These are phyloP conservation scores for Tholera decimalis DNA, from an alignment of 2,888 invertebrate species.

Conservation along the genomic window DNA sequence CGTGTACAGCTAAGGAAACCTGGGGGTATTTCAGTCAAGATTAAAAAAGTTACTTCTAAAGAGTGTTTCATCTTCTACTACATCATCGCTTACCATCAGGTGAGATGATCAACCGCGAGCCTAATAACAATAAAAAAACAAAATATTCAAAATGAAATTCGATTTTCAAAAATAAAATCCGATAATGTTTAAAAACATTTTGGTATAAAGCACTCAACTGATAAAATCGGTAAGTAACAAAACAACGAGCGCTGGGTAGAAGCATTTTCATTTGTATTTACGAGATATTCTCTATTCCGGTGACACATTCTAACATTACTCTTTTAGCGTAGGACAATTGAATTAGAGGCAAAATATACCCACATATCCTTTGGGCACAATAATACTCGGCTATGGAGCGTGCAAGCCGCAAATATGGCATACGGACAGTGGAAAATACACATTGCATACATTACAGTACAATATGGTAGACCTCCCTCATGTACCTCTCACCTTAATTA, in stretches of 20 bases:
- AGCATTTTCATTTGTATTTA: conserved; percentile 17
- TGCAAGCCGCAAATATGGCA: conserved; percentile 46
- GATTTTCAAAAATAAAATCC: conserved; percentile 7
- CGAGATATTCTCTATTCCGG: background rate
- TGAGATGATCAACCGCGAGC: too few species aligned
- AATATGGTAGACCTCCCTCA: conserved; percentile 39
- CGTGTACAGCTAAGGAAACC: too few species aligned
- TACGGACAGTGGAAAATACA: conserved; percentile 45
- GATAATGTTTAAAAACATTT: conserved; percentile 20
- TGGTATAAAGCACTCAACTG: conserved; percentile 18
- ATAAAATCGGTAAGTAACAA: conserved; percentile 24
- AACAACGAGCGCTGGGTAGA: conserved; percentile 12
- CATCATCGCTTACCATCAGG: too few species aligned
- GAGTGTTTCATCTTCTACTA: too few species aligned
- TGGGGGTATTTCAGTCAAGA: too few species aligned
- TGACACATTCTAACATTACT: conserved; percentile 17
- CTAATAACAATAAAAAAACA: too few species aligned
- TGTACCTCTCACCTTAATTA: conserved; percentile 69
- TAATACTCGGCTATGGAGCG: conserved; percentile 16
- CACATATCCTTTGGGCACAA: conserved; percentile 32
- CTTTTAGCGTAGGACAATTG: conserved; percentile 36
- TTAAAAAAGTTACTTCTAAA: too few species aligned
- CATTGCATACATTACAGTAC: conserved; percentile 56
- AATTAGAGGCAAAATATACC: conserved; percentile 36
- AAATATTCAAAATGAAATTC: background rate